phyloP scores from a whole-genome alignment of 2,113 vertebrate genomes.

The Chaetops frenatus region DNA sequence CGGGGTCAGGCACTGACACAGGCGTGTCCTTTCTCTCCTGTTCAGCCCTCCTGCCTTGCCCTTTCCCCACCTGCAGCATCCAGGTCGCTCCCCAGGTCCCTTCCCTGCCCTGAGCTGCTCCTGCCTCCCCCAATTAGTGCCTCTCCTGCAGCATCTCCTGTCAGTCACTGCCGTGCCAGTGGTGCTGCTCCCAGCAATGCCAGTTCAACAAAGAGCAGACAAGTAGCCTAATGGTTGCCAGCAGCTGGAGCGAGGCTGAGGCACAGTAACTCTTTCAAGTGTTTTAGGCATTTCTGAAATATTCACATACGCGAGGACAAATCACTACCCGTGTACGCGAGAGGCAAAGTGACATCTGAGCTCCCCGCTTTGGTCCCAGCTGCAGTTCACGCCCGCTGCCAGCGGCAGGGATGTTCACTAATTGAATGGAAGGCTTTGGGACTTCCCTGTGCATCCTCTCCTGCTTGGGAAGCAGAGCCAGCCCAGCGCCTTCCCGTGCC shows the following conservation, averaged over 20 bases:
- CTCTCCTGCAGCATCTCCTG: not conserved
- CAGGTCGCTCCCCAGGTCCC: not conserved
- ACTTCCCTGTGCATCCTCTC: not conserved
- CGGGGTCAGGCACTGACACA: not conserved
- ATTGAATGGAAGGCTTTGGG: not conserved
- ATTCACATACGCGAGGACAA: not conserved
- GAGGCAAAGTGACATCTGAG: not conserved
- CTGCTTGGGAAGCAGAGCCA: not conserved
- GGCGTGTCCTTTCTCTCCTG: not conserved
- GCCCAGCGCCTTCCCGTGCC: not conserved
- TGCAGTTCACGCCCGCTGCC: not conserved
- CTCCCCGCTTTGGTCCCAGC: not conserved
- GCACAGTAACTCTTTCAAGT: not conserved
- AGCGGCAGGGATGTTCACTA: not conserved
- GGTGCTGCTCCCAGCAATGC: conserved; percentile 22
- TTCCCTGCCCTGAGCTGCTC: not conserved
- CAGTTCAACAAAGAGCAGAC: conserved; percentile 9
- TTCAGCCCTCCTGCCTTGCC: not conserved
- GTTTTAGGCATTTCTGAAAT: not conserved
- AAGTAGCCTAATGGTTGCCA: conserved; percentile 16
- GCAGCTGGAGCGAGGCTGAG: not conserved
- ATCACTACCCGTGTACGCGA: accelerated
- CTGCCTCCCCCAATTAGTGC: conserved; percentile 2
- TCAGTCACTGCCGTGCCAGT: not conserved
- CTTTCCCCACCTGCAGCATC: not conserved